A percentile compares a stretch with the other conserved stretches of the same genome.
Evolutionary conservation across 2,888 invertebrate species (phyloP).

Genomic region (Scaptomyza caliginosa): DNA sequence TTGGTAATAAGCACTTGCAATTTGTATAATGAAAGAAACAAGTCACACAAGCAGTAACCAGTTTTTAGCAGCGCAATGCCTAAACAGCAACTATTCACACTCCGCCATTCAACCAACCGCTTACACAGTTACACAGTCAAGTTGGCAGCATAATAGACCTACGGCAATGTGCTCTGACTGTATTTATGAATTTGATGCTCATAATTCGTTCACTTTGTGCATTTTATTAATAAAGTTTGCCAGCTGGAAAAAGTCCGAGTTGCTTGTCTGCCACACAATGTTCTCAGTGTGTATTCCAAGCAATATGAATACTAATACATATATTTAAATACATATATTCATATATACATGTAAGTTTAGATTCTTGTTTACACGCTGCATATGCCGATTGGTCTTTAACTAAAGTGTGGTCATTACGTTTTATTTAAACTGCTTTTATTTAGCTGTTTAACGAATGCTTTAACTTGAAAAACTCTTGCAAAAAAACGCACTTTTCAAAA

Average conservation of each 20-base stretch:
- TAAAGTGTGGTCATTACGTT: conserved; percentile 34
- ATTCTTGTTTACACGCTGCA: conserved; percentile 1
- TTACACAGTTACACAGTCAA: conserved; percentile 7
- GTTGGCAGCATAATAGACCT: conserved; percentile 47
- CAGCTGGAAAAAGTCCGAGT: conserved; percentile 23
- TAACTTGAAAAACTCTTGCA: conserved; percentile 15
- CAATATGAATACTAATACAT: background rate
- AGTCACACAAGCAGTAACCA: conserved; percentile 46
- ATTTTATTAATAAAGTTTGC: conserved; percentile 76
- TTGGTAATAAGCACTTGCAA: conserved; percentile 71
- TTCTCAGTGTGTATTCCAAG: background rate
- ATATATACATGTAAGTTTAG: background rate
- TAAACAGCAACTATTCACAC: background rate
- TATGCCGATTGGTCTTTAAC: conserved; percentile 39
- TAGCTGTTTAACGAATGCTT: conserved; percentile 13
- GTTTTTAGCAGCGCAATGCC: conserved; percentile 19
- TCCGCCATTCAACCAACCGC: background rate
- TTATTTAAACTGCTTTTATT: background rate
- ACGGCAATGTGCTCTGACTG: conserved; percentile 49
- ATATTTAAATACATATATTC: background rate
- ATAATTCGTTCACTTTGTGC: conserved; percentile 69
- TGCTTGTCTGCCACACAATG: conserved; percentile 39
- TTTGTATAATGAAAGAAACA: conserved; percentile 52
- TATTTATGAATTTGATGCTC: conserved; percentile 64
- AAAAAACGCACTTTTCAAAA: conserved; percentile 8